Base-by-base conservation (phyloP, 2,113 vertebrate genomes). In the Pterocles orientalis region DNA sequence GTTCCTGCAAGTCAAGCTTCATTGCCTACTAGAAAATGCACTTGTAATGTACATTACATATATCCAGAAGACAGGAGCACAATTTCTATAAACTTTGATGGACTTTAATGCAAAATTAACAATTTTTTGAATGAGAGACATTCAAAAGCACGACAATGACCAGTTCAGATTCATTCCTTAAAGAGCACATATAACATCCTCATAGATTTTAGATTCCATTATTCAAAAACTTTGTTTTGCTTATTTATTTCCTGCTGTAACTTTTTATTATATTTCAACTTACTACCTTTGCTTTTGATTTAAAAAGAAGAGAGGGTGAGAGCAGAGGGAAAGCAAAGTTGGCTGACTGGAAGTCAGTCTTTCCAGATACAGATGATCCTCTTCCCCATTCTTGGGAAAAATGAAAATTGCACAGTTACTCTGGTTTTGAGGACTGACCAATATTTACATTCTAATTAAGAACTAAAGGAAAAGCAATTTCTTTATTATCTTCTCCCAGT, bases 1-100 rank as follows among this genome's bases (percentile, higher is more conserved):
- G 72, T 93, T 93, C 65, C 50, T 94, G 28, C 57, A 82, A 86
- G 75, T 88, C 66, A 90, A 79, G 82, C 75, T 94, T 88, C 75
- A 80, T 56, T 88, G 61, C 75, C 34, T 85, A 64, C 51, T 25
- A 82, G 57, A 84, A 90, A 90, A 79, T 51, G 15, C 23, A 82
- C 43, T 90, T 90, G 33, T 79, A 85, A 61, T 82, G 28, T 64
- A 85, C 13, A 41, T 71, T 82, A 64, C 13, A 53, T 56, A 72
- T 56, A 77, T 64, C 45, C 39, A 84, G 31, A 77, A 84, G 25
- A 70, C 4, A 73, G n/a, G 12, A 89, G 45, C 10, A 72, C 45
- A 77, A 33, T 78, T 86, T 89, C 58, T 78, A 70, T 47, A 81
- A 78, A 54, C 10, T 28, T 43, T 69, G 17, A 39, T 34, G 51